These are phyloP conservation scores for Prietella phreatophila DNA, from an alignment of 2,113 vertebrate species.

Conservation along the genomic window DNA sequence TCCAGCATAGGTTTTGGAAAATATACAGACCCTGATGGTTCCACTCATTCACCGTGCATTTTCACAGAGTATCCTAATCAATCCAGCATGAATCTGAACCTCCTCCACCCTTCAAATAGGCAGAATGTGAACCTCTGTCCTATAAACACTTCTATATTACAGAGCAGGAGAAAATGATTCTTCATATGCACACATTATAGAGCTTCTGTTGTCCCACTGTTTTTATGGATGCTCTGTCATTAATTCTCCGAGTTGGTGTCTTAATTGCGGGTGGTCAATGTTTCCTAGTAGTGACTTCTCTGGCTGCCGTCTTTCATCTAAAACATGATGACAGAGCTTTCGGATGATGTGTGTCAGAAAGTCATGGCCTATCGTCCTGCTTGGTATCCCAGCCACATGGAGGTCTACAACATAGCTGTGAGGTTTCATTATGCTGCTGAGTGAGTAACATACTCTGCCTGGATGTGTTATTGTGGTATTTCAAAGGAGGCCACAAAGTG, in stretches of 20 bases:
- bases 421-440: neutral
- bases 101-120: neutral
- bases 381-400: neutral
- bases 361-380: neutral
- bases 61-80: constrained; percentile 26
- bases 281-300: constrained; percentile 3
- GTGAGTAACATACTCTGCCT: neutral
- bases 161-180: constrained; percentile 29
- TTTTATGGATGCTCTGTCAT: constrained; percentile 38
- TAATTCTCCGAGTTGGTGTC: constrained; percentile 28
- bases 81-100: constrained; percentile 5
- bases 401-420: constrained; percentile 14
- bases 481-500: neutral
- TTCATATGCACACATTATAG: constrained; percentile 22
- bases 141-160: constrained; percentile 39
- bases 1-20: neutral
- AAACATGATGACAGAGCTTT: constrained; percentile 40
- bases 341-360: constrained; percentile 6
- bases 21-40: neutral
- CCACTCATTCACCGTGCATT: neutral
- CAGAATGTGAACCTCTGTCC: neutral
- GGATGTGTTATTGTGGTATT: constrained; percentile 29
- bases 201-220: neutral
- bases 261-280: constrained; percentile 36
- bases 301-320: constrained; percentile 24